Conservation (phyloP, 2,113 vertebrate genomes). For the Caretta caretta region DNA sequence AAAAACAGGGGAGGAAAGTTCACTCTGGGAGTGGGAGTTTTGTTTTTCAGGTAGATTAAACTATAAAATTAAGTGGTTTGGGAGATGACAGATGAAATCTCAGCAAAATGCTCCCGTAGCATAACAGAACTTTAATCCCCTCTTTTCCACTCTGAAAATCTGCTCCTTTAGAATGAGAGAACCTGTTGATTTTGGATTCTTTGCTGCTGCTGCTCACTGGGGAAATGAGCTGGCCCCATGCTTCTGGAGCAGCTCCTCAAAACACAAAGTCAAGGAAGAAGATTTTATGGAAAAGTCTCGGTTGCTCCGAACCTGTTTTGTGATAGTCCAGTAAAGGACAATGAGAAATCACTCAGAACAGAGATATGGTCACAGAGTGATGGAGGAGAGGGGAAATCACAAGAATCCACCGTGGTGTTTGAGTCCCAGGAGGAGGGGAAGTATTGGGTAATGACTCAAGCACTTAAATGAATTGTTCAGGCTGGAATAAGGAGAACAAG, state of each 20-base stretch:
- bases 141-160: not conserved
- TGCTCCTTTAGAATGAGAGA: not conserved
- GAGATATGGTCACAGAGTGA: not conserved
- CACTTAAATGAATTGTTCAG: not conserved
- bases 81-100: not conserved
- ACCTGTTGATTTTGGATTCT: not conserved
- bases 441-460: rapidly evolving
- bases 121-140: not conserved
- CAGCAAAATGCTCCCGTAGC: not conserved
- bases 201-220: not conserved
- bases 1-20: not conserved
- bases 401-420: not conserved
- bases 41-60: not conserved
- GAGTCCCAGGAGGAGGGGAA: not conserved
- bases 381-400: not conserved
- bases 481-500: not conserved
- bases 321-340: not conserved
- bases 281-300: not conserved
- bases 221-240: not conserved
- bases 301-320: not conserved
- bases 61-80: not conserved
- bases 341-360: not conserved
- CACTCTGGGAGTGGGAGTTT: not conserved
- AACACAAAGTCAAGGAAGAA: not conserved
- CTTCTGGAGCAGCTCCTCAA: not conserved